Conservation (phyloP, 2,113 vertebrate genomes). For the Rallus limicola region DNA sequence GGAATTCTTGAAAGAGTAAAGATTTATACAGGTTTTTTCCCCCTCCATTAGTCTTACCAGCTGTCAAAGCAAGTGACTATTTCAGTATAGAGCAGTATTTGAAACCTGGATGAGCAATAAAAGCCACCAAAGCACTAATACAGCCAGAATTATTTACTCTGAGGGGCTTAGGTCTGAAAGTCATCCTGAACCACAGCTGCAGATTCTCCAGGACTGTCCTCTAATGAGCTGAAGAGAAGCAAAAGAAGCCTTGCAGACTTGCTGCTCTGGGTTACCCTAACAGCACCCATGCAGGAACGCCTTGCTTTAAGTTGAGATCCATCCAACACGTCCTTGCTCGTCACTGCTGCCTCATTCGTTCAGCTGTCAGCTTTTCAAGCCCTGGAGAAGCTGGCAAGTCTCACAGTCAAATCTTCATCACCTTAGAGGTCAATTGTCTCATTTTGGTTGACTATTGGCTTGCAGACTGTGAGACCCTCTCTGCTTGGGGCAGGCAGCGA, state of each 20-base stretch:
- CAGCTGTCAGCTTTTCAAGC: background rate
- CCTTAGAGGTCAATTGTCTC: background rate
- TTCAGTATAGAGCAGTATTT: background rate
- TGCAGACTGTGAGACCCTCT: background rate
- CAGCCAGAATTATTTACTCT: background rate
- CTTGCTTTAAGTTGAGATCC: background rate
- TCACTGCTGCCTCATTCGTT: background rate
- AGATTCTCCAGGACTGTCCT: background rate
- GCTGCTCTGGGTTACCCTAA: background rate
- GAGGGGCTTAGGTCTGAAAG: background rate
- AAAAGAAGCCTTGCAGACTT: background rate
- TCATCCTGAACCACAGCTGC: background rate
- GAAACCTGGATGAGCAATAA: background rate
- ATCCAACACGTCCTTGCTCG: fast-evolving
- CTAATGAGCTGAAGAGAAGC: background rate
- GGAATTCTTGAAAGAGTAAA: background rate
- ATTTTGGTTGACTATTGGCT: background rate
- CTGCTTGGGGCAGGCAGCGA: background rate
- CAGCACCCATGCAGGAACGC: background rate
- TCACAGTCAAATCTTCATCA: background rate
- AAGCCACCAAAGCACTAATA: background rate
- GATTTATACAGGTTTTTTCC: background rate
- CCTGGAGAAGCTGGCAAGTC: background rate
- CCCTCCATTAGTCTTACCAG: background rate
- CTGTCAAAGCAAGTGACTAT: background rate